Conservation (phyloP, 2,797 vertebrate species). For the Helicolenus hilgendorfi region DNA sequence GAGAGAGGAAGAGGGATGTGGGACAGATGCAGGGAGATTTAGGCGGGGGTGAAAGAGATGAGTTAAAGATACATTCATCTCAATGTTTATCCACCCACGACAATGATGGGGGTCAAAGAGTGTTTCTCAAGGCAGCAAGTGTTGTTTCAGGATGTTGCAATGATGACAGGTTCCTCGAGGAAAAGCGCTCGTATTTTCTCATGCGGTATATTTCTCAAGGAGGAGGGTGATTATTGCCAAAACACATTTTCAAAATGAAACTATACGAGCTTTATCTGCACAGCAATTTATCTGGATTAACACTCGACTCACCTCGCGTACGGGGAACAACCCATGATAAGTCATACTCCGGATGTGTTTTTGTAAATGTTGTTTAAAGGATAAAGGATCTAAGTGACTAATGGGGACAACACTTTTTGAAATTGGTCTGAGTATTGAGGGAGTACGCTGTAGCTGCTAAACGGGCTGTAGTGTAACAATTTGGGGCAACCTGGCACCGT, state of each 20-base stretch:
- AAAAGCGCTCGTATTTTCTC: constrained; percentile 30
- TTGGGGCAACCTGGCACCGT: too few species aligned
- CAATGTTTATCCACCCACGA: constrained; percentile 76
- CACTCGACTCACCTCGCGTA: constrained; percentile 8
- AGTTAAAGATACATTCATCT: constrained; percentile 60
- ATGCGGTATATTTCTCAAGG: constrained; percentile 19
- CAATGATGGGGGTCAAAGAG: constrained; percentile 61
- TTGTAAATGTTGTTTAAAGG: constrained; percentile 30
- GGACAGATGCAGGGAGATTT: constrained; percentile 36
- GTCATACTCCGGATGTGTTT: constrained; percentile 14
- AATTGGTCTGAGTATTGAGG: too few species aligned
- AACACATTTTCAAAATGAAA: constrained; percentile 51
- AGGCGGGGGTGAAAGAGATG: constrained; percentile 30
- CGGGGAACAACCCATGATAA: constrained; percentile 33
- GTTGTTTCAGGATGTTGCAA: constrained; percentile 78
- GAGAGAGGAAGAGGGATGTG: constrained; percentile 1
- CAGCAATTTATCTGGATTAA: constrained; percentile 58
- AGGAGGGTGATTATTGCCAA: constrained; percentile 29
- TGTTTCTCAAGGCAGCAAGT: constrained; percentile 66
- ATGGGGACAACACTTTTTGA: too few species aligned
- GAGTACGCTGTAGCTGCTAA: too few species aligned
- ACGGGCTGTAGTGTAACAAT: too few species aligned
- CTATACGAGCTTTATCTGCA: constrained; percentile 54
- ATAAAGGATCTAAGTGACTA: too few species aligned
- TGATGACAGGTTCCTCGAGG: constrained; percentile 70